phyloP scores from a whole-genome alignment of 2,797 vertebrate genomes.

The Eulemur rubriventer region DNA sequence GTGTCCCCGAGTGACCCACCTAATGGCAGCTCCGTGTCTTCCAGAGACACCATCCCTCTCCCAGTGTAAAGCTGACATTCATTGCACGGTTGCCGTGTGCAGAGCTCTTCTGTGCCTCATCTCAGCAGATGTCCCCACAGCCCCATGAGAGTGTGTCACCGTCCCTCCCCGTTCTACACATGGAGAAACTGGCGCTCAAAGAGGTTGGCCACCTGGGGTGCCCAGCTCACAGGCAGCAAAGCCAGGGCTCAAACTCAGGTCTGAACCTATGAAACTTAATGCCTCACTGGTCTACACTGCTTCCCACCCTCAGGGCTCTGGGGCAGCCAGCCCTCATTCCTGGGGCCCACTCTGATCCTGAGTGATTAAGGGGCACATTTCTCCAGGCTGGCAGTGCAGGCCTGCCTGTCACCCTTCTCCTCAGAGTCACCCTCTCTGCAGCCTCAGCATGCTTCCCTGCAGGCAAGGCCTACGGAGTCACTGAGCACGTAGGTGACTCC shows the following conservation, averaged over 20 bases:
- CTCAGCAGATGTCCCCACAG: not conserved
- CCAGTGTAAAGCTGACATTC: not conserved
- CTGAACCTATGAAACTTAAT: fast-evolving
- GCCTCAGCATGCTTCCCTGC: not conserved
- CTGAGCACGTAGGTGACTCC: fast-evolving
- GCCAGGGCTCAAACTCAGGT: not conserved
- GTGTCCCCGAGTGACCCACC: not conserved
- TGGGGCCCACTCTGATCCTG: not conserved
- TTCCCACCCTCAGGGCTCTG: fast-evolving
- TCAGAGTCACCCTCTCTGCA: fast-evolving
- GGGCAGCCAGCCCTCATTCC: not conserved
- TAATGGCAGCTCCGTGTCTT: not conserved
- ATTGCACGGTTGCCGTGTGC: fast-evolving
- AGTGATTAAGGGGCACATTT: too few species aligned
- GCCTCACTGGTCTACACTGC: not conserved
- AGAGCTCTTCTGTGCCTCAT: not conserved
- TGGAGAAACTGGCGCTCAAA: not conserved
- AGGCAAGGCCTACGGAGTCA: not conserved
- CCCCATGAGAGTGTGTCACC: fast-evolving
- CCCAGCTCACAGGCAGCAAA: not conserved
- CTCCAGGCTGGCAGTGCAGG: not conserved
- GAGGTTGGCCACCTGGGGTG: fast-evolving
- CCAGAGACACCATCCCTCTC: not conserved
- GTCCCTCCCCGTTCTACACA: not conserved
- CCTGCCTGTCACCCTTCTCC: too few species aligned